Conservation (phyloP, 2,888 invertebrate species). For the Tuberolachnus salignus region DNA sequence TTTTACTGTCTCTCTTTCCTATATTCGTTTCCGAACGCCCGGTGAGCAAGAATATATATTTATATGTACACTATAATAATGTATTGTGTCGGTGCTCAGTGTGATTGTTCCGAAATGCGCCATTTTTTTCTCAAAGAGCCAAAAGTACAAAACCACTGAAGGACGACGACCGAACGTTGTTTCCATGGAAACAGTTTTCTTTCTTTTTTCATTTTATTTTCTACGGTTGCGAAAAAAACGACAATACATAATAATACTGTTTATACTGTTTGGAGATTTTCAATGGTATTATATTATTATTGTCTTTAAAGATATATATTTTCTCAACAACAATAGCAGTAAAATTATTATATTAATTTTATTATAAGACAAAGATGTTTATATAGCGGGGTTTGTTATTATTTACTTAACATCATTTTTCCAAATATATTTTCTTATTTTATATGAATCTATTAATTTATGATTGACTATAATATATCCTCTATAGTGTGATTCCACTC, state of each 20-base stretch:
- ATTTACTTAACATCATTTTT: background rate
- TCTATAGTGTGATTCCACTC: no score
- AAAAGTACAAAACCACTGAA: slow-evolving; percentile 54
- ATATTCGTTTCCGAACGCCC: slow-evolving; percentile 43
- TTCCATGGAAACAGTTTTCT: slow-evolving; percentile 53
- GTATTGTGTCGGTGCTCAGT: slow-evolving; percentile 35
- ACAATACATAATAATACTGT: slow-evolving; percentile 20
- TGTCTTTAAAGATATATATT: background rate
- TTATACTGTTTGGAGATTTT: slow-evolving; percentile 22
- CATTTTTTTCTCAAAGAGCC: slow-evolving; percentile 43
- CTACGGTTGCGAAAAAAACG: slow-evolving; percentile 14
- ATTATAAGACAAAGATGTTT: background rate
- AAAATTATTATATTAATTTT: background rate
- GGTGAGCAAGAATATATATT: slow-evolving; percentile 31
- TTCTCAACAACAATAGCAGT: background rate
- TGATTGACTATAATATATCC: no score
- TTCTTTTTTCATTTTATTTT: slow-evolving; percentile 33
- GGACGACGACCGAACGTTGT: slow-evolving; percentile 45
- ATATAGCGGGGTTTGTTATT: background rate
- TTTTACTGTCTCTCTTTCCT: slow-evolving; percentile 33
- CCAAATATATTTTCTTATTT: background rate
- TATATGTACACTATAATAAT: slow-evolving; percentile 8
- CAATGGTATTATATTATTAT: background rate
- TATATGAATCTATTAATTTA: no score
- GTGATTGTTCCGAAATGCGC: slow-evolving; percentile 39